A percentile compares a stretch with the other conserved stretches of the same genome.
Evolutionary conservation across 2,888 invertebrate species (phyloP).

Genomic region (Cybosia mesomella): DNA sequence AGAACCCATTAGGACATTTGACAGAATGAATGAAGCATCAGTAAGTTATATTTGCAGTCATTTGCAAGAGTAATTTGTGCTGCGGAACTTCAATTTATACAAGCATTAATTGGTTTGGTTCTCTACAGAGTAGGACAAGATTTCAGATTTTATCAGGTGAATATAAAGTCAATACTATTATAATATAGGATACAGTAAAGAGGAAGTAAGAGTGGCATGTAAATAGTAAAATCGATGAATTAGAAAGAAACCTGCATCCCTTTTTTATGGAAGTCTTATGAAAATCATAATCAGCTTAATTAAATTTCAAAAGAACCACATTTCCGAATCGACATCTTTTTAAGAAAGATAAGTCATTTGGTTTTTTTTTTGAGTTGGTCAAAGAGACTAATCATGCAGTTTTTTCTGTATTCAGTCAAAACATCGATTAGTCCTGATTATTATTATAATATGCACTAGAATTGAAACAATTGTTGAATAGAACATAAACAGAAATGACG

Average conservation of each 20-base stretch:
- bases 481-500: background rate
- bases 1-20: slow-evolving; percentile 1
- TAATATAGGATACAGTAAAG: background rate
- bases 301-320: too few species aligned
- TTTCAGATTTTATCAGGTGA: background rate
- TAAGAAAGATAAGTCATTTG: too few species aligned
- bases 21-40: background rate
- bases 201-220: background rate
- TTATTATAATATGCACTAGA: background rate
- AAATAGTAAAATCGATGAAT: background rate
- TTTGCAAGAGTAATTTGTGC: slow-evolving; percentile 11
- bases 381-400: too few species aligned
- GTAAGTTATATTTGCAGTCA: background rate
- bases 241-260: background rate
- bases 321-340: too few species aligned
- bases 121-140: slow-evolving; percentile 12
- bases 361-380: too few species aligned
- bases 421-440: too few species aligned
- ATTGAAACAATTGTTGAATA: background rate
- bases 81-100: slow-evolving; percentile 9
- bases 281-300: too few species aligned
- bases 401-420: too few species aligned
- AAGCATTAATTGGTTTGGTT: slow-evolving; percentile 13
- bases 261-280: background rate
- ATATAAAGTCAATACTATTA: background rate